A percentile compares a stretch with the other conserved stretches of the same genome.
These are phyloP conservation scores for Gambelia wislizenii DNA, from an alignment of 2,797 vertebrate genomes.

Conservation along the genomic window DNA sequence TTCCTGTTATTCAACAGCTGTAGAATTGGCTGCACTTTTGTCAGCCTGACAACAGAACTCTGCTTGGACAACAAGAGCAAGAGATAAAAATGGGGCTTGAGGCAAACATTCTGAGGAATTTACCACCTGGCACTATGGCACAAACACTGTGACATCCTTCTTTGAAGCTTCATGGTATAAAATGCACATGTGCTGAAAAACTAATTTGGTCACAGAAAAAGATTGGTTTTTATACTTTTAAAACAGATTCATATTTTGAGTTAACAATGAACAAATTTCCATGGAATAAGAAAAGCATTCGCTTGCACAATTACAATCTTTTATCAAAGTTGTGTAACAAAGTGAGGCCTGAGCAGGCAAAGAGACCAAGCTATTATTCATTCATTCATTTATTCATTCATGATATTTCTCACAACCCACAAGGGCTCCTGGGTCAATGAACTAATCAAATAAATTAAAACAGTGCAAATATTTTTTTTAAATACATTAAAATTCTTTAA, in stretches of 20 bases:
- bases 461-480: no score
- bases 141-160: conserved; percentile 8
- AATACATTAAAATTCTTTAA: no score
- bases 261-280: conserved; percentile 23
- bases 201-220: conserved; percentile 7
- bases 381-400: no score
- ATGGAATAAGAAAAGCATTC: conserved; percentile 6
- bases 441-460: no score
- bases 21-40: conserved; percentile 33
- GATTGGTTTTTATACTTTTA: conserved; percentile 23
- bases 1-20: conserved; percentile 40
- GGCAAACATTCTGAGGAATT: conserved; percentile 33
- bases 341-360: conserved; percentile 47
- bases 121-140: not conserved
- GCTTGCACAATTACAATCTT: conserved; percentile 26
- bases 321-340: conserved; percentile 46
- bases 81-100: conserved; percentile 30
- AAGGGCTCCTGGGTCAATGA: no score
- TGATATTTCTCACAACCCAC: no score
- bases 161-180: conserved; percentile 25
- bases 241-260: conserved; percentile 38
- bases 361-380: not conserved
- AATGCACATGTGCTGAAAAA: conserved; percentile 33
- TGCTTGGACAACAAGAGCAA: not conserved
- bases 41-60: conserved; percentile 28